A percentile compares a stretch with the other conserved stretches of the same genome.
Evolutionary conservation across 2,797 vertebrate species (phyloP).

Genomic region (Leuciscus waleckii): DNA sequence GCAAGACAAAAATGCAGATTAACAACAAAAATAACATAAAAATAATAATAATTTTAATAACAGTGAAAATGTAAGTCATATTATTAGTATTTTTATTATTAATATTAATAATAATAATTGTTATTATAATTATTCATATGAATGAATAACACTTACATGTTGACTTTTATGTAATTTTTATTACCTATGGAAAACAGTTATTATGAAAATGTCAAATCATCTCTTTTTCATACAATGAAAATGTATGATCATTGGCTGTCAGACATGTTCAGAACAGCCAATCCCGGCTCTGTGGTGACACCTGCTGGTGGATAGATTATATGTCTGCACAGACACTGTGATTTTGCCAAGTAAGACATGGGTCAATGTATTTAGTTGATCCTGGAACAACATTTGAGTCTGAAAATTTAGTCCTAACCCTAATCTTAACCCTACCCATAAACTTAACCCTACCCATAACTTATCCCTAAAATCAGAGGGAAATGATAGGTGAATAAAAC

Average conservation of each 20-base stretch:
- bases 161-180: neutral
- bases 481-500: neutral
- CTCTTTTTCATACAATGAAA: neutral
- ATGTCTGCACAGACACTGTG: too few relatives aligned
- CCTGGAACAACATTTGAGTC: neutral
- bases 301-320: neutral
- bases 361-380: neutral
- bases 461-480: neutral
- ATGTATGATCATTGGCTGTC: neutral
- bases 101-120: too few relatives aligned
- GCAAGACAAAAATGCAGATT: neutral
- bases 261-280: neutral
- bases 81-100: too few relatives aligned
- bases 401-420: neutral
- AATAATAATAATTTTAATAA: neutral
- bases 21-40: neutral
- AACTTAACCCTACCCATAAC: neutral
- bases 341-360: neutral
- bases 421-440: neutral
- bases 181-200: neutral
- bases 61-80: too few relatives aligned
- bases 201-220: neutral
- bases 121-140: neutral
- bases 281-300: neutral
- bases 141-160: neutral